phyloP scores from a whole-genome alignment of 1,140 invertebrate species.

The Pinna nobilis region DNA sequence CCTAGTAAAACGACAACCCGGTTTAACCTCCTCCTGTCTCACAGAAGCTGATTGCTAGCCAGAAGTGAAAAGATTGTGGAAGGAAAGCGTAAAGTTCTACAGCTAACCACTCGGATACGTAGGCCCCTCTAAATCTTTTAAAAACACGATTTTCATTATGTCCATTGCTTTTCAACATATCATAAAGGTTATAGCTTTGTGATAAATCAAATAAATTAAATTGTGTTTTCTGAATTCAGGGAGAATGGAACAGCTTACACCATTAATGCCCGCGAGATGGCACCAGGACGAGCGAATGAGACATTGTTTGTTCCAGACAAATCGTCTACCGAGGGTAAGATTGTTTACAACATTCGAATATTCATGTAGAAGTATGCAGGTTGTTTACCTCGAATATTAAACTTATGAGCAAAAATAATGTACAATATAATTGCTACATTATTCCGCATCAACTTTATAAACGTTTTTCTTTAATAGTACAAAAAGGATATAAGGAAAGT shows the following conservation, averaged over 20 bases:
- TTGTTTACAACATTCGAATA: background rate
- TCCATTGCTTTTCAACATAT: background rate
- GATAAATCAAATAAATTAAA: background rate
- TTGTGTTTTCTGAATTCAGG: conserved; percentile 17
- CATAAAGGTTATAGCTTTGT: too few species aligned
- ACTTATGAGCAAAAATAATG: background rate
- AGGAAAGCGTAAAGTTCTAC: background rate
- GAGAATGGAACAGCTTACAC: conserved; percentile 35
- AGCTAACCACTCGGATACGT: background rate
- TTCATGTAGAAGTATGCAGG: background rate
- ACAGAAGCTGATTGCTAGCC: background rate
- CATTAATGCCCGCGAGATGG: conserved; percentile 60
- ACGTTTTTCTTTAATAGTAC: background rate
- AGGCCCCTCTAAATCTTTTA: background rate
- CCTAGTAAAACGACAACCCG: too few species aligned
- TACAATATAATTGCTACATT: background rate
- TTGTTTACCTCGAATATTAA: background rate
- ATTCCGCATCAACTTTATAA: background rate
- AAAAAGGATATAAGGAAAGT: background rate
- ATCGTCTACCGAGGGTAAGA: conserved; percentile 43
- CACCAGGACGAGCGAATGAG: conserved; percentile 52
- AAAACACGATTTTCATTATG: background rate
- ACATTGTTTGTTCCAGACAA: conserved; percentile 74
- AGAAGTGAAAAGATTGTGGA: background rate
- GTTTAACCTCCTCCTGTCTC: too few species aligned